phyloP scores from a whole-genome alignment of 2,113 vertebrate species.

The Thunnus maccoyii region DNA sequence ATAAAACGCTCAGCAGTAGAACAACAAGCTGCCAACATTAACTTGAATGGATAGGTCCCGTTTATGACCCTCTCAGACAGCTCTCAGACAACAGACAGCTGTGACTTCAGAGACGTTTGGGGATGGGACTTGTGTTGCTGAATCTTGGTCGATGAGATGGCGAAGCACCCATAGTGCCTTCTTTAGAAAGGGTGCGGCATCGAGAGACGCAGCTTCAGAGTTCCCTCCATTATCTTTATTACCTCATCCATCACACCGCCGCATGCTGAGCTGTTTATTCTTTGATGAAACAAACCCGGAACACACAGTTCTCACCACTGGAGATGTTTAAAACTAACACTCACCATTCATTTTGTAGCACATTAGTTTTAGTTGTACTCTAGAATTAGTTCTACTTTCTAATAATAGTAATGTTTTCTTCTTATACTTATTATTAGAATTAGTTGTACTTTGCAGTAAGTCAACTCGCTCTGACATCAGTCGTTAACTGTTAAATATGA shows the following conservation, averaged over 20 bases:
- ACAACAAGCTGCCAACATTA: conserved; percentile 29
- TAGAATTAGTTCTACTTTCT: conserved; percentile 46
- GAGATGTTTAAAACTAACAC: conserved; percentile 49
- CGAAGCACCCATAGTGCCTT: conserved; percentile 88
- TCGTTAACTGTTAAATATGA: conserved; percentile 53
- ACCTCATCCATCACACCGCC: conserved; percentile 65
- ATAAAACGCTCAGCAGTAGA: conserved; percentile 31
- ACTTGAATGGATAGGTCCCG: conserved; percentile 9
- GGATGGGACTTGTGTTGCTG: conserved; percentile 42
- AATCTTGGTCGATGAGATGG: conserved; percentile 62
- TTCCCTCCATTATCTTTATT: conserved; percentile 63
- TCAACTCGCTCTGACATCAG: conserved; percentile 34
- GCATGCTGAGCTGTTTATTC: conserved; percentile 68
- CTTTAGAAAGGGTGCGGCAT: conserved; percentile 81
- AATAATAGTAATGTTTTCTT: conserved; percentile 29
- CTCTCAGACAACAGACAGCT: conserved; percentile 46
- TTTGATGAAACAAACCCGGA: conserved; percentile 45
- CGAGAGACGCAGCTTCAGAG: conserved; percentile 57
- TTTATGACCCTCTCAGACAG: conserved; percentile 38
- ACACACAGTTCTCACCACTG: conserved; percentile 41
- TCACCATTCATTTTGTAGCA: conserved; percentile 62
- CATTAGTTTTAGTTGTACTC: conserved; percentile 67
- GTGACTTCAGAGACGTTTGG: conserved; percentile 59
- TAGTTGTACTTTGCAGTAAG: conserved; percentile 48
- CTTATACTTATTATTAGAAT: conserved; percentile 25